A percentile compares a stretch with the other conserved stretches of the same genome.
phyloP scores from a whole-genome alignment of 1,140 invertebrate genomes.

The Drosophila melanica region DNA sequence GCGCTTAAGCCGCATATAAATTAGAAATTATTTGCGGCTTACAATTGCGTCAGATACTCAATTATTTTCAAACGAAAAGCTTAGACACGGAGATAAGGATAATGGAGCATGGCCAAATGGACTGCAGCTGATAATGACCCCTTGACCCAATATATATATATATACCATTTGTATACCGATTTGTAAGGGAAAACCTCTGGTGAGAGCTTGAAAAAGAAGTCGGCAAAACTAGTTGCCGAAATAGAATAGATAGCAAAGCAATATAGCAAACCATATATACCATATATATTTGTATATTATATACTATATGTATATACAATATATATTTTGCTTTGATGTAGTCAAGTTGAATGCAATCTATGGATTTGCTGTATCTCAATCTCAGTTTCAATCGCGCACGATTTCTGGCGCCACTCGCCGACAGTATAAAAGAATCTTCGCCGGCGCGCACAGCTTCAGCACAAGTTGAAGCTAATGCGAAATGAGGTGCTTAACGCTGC shows the following conservation, averaged over 20 bases:
- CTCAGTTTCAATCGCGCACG: conserved; percentile 19
- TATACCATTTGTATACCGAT: too few relatives aligned
- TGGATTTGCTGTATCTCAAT: neutral
- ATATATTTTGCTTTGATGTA: neutral
- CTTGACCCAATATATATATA: too few relatives aligned
- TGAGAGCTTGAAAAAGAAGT: too few relatives aligned
- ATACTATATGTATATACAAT: neutral
- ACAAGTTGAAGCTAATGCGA: conserved; percentile 15
- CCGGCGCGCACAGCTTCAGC: neutral
- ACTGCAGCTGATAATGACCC: too few relatives aligned
- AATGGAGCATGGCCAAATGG: too few relatives aligned
- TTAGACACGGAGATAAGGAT: too few relatives aligned
- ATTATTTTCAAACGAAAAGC: too few relatives aligned
- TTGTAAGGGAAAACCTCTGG: too few relatives aligned
- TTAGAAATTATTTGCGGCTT: neutral
- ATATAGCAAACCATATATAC: conserved; percentile 14
- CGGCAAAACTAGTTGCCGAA: too few relatives aligned
- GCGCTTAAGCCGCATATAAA: neutral
- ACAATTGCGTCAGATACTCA: too few relatives aligned
- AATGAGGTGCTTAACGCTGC: conserved; percentile 52
- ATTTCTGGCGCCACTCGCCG: neutral
- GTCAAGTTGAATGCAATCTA: neutral
- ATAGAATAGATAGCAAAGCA: too few relatives aligned
- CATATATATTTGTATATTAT: neutral
- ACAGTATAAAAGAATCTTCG: conserved; percentile 58